Base-by-base conservation (phyloP, 1,140 invertebrate genomes). In the Drosophila repleta region DNA sequence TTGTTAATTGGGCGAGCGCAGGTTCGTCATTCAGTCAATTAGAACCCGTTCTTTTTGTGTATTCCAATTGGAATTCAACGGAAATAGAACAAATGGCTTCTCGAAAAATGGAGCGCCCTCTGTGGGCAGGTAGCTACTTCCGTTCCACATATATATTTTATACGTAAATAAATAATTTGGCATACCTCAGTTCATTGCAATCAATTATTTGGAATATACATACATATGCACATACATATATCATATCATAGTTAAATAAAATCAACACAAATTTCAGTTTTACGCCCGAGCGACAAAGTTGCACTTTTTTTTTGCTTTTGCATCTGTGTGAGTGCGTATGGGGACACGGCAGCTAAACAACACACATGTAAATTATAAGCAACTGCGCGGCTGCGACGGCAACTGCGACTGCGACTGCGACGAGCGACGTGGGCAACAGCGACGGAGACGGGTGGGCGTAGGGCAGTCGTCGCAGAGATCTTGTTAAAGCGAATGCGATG, bases 1-100 rank as follows among this genome's bases (percentile, higher is more conserved):
- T 83, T 83, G 79, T 83, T 83, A 83, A 83, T 83, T 83, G 62
- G 76, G 48, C 60, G 79, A 76, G 65, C 10, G 32, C 80, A 83
- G 71, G 79, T 82, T 81, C 74, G 52, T 56, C 72, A 70, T 49
- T 56, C 60, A 66, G 49, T 71, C 67, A 72, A 72, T 66, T 67
- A 67, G 58, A 68, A 68, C 63, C 67, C 67, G 64, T 55, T 66
- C 32, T 48, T 71, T 71, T 62, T 57, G 15, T 57, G 15, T 35
- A 39, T 45, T 71, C 46, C 63, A 66, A 66, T 71, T 66, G 53
- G 52, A 66, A 71, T 66, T 49, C 24, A 67, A 67, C 69, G 69
- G 69, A 72, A 72, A 72, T 72, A 67, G 69, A 72, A 72, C 63
- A 67, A 72, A 72, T 56, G 55, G 39, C 13, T 55, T 15, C 39